Conservation (phyloP, 2,797 vertebrate species). For the Cirrhinus mrigala region DNA sequence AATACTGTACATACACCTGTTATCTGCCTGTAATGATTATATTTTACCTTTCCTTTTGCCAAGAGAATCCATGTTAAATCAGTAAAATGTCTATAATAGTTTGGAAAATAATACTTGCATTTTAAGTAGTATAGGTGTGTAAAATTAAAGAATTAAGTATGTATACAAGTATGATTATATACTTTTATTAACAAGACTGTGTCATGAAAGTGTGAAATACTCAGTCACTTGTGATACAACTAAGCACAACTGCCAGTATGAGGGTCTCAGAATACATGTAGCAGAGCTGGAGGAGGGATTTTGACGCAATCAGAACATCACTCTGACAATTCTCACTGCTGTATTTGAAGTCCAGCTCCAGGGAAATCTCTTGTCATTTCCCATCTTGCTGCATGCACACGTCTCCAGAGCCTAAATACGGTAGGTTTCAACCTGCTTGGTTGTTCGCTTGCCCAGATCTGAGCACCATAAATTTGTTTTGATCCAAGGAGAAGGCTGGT, state of each 20-base stretch:
- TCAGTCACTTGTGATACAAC: not conserved
- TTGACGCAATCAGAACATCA: conserved; percentile 12
- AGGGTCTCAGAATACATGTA: conserved; percentile 13
- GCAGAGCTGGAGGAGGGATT: conserved; percentile 7
- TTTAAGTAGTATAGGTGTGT: not conserved
- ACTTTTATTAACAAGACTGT: not conserved
- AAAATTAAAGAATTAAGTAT: not conserved
- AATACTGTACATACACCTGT: not conserved
- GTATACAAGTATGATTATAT: not conserved
- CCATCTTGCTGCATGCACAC: not conserved
- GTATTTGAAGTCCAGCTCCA: conserved; percentile 21
- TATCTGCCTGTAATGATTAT: not conserved
- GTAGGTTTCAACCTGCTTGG: not conserved
- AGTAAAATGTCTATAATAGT: not conserved
- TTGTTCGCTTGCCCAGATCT: conserved; percentile 6
- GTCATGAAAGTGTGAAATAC: not conserved
- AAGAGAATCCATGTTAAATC: not conserved
- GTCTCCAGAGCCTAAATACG: not conserved
- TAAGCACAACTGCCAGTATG: conserved; percentile 6
- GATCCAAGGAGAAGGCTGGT: conserved; percentile 15
- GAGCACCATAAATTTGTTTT: conserved; percentile 1
- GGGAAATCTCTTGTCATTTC: not conserved
- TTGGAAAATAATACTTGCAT: not conserved
- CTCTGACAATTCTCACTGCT: not conserved
- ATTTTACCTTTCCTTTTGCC: not conserved